phyloP scores from a whole-genome alignment of 2,888 invertebrate genomes.

The Microctonus aethiopoides region DNA sequence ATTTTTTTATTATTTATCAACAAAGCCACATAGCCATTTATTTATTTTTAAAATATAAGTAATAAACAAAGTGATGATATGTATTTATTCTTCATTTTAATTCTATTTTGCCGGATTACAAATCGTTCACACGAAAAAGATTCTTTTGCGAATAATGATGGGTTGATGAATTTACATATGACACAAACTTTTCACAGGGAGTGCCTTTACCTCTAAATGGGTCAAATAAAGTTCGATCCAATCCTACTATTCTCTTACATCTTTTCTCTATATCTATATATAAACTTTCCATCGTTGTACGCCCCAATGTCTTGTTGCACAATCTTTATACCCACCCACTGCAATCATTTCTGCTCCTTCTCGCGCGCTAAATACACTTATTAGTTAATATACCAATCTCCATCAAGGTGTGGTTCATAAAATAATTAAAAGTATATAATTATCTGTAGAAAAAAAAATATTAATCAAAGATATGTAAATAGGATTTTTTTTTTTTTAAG shows the following conservation, averaged over 20 bases:
- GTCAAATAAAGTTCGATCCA: constrained; percentile 6
- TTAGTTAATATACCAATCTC: not conserved
- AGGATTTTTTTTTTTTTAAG: too few relatives aligned
- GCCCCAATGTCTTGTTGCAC: not conserved
- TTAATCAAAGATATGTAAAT: too few relatives aligned
- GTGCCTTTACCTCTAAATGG: constrained; percentile 14
- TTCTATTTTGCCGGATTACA: too few relatives aligned
- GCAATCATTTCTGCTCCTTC: not conserved
- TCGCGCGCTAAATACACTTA: not conserved
- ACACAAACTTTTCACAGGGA: not conserved
- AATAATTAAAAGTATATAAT: not conserved
- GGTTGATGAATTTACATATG: constrained; percentile 6
- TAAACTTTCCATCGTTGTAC: not conserved
- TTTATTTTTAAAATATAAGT: constrained; percentile 22
- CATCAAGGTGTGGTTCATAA: not conserved
- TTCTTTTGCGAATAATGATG: not conserved
- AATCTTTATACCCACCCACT: not conserved
- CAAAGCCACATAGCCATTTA: not conserved
- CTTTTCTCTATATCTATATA: not conserved
- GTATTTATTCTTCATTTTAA: not conserved
- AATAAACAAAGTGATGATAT: not conserved
- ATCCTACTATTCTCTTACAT: not conserved
- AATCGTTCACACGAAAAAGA: too few relatives aligned
- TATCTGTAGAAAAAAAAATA: not conserved
- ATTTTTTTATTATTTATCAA: not conserved